A percentile compares a stretch with the other conserved stretches of the same genome.
Evolutionary conservation across 2,113 vertebrate species (phyloP).

Genomic region (Pluvianellus socialis): DNA sequence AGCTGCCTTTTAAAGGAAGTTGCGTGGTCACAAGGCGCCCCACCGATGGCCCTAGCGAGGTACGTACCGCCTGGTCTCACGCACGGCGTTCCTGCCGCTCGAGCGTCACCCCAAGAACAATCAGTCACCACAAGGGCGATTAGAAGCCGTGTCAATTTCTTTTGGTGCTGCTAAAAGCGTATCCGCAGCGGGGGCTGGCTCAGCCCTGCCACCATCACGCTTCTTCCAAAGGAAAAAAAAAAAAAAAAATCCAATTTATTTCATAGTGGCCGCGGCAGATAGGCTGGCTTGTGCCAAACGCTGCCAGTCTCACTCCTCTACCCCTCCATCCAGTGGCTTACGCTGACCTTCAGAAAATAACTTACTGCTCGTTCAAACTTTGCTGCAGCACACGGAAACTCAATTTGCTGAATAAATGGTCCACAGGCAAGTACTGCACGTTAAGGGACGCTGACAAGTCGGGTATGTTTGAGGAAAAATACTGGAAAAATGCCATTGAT

Average conservation of each 20-base stretch:
- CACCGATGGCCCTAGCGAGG: background rate
- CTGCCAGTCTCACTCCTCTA: background rate
- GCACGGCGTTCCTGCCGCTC: background rate
- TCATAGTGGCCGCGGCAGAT: background rate
- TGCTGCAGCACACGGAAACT: background rate
- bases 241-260: background rate
- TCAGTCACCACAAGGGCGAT: accelerated
- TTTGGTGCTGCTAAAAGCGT: background rate
- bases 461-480: background rate
- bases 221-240: background rate
- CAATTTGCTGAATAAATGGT: background rate
- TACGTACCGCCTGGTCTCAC: background rate
- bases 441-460: background rate
- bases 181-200: background rate
- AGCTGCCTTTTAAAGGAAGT: background rate
- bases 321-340: background rate
- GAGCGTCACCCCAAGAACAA: background rate
- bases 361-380: background rate
- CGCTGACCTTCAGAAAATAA: background rate
- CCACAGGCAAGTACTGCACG: background rate
- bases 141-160: background rate
- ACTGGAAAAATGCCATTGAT: constrained; percentile 1
- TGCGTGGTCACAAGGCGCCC: background rate
- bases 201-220: background rate
- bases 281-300: background rate